A percentile compares a stretch with the other conserved stretches of the same genome.
Conservation (phyloP, 2,888 invertebrate genomes). For the Lottia gigantea region DNA sequence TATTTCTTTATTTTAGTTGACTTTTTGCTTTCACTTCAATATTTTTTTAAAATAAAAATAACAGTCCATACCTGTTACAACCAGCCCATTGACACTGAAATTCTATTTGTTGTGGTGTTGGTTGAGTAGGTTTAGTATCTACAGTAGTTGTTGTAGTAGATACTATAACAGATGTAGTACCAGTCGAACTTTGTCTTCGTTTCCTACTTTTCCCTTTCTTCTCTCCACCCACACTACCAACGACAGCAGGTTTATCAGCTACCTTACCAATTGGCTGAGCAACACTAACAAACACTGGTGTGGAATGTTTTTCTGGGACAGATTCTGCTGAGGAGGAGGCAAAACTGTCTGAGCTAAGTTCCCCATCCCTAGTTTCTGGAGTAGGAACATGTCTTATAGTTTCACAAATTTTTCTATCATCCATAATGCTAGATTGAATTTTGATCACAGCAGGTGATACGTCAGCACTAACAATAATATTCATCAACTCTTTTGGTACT, state of each 20-base stretch:
- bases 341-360: slow-evolving; percentile 55
- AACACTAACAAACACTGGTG: slow-evolving; percentile 21
- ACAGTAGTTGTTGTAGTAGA: slow-evolving; percentile 11
- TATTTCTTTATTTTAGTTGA: too few relatives aligned
- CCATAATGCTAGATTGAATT: slow-evolving; percentile 1
- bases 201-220: slow-evolving; percentile 17
- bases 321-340: slow-evolving; percentile 46
- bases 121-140: slow-evolving; percentile 5
- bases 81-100: slow-evolving; percentile 93
- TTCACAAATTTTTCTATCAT: slow-evolving; percentile 28
- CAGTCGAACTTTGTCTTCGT: background rate
- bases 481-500: background rate
- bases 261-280: slow-evolving; percentile 12
- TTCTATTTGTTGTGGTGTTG: slow-evolving; percentile 38
- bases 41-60: background rate
- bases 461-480: background rate
- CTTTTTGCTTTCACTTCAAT: too few relatives aligned
- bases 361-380: slow-evolving; percentile 50
- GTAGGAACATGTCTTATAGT: slow-evolving; percentile 47
- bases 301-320: slow-evolving; percentile 51
- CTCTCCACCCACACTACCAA: slow-evolving; percentile 14
- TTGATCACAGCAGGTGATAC: background rate
- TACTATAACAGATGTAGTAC: slow-evolving; percentile 7
- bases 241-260: slow-evolving; percentile 3
- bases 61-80: slow-evolving; percentile 75